Conservation (phyloP, 2,888 invertebrate species). For the Lepidonotus clava region DNA sequence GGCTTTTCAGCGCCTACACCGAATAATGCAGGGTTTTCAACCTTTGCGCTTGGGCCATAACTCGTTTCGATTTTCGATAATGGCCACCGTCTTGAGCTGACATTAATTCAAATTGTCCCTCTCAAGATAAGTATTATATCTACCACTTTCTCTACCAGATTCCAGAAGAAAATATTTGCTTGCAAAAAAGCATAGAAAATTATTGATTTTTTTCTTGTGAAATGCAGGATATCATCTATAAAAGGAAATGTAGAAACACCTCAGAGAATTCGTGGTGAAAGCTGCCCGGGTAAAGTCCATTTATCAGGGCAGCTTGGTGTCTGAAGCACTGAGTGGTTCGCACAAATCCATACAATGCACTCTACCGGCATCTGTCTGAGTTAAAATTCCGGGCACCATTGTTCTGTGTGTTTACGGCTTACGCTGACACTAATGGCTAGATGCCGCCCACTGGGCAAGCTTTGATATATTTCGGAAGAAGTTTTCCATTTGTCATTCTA, state of each 20-base stretch:
- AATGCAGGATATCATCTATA: neutral
- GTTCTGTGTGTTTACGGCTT: neutral
- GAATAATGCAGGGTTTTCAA: constrained; percentile 29
- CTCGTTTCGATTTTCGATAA: constrained; percentile 41
- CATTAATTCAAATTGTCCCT: constrained; percentile 35
- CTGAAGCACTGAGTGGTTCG: neutral
- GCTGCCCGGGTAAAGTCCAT: neutral
- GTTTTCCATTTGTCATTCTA: neutral
- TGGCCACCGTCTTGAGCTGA: constrained; percentile 7
- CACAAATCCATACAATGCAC: constrained; percentile 12
- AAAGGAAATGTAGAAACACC: neutral
- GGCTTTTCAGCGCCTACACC: constrained; percentile 32
- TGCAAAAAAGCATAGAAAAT: neutral
- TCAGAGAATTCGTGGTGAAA: constrained; percentile 28
- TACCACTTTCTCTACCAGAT: neutral
- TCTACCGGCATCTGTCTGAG: neutral
- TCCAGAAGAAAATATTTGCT: neutral
- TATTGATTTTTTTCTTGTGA: neutral
- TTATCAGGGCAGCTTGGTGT: neutral
- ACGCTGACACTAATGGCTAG: neutral
- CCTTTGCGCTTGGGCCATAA: constrained; percentile 38
- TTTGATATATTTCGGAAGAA: constrained; percentile 16
- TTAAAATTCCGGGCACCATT: neutral
- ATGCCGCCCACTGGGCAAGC: neutral
- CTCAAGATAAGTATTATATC: constrained; percentile 5